phyloP scores from a whole-genome alignment of 1,140 invertebrate species.

The Drosophila malerkotliana region DNA sequence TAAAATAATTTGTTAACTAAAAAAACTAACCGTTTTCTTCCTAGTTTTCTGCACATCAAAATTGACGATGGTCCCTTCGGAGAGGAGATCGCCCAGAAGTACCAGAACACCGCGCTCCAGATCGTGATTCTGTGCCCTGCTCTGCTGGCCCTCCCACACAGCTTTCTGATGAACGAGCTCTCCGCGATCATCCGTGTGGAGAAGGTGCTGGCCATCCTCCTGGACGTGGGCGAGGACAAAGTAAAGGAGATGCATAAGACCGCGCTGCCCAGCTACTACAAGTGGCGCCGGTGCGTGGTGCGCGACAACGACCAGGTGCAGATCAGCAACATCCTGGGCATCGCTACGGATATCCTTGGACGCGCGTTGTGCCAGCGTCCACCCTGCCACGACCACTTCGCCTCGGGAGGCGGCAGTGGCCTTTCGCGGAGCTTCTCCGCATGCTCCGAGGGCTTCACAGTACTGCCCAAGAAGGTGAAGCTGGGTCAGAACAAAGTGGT shows the following conservation, averaged over 20 bases:
- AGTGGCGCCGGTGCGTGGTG: conserved; percentile 91
- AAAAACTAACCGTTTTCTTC: not conserved
- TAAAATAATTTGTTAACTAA: not conserved
- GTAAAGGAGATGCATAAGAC: conserved; percentile 87
- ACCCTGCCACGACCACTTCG: conserved; percentile 78
- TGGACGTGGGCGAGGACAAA: conserved; percentile 89
- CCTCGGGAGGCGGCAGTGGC: conserved; percentile 23
- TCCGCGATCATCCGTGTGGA: conserved; percentile 88
- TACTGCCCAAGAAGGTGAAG: conserved; percentile 80
- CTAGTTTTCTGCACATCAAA: conserved; percentile 89
- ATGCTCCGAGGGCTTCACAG: conserved; percentile 79
- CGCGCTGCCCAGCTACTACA: conserved; percentile 88
- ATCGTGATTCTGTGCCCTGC: conserved; percentile 91
- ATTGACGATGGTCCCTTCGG: conserved; percentile 88
- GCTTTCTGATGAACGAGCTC: conserved; percentile 85
- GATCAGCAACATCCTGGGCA: conserved; percentile 91
- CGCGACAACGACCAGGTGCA: conserved; percentile 92
- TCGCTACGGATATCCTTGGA: conserved; percentile 90
- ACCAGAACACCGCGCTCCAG: conserved; percentile 88
- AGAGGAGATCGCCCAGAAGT: conserved; percentile 86
- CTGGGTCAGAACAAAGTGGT: conserved; percentile 92
- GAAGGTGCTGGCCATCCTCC: conserved; percentile 90
- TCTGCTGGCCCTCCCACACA: conserved; percentile 87
- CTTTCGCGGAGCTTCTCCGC: conserved; percentile 77
- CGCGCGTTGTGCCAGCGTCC: conserved; percentile 86